Evolutionary conservation across 1,140 invertebrate species (phyloP).

Genomic region (Drosophila repletoides): DNA sequence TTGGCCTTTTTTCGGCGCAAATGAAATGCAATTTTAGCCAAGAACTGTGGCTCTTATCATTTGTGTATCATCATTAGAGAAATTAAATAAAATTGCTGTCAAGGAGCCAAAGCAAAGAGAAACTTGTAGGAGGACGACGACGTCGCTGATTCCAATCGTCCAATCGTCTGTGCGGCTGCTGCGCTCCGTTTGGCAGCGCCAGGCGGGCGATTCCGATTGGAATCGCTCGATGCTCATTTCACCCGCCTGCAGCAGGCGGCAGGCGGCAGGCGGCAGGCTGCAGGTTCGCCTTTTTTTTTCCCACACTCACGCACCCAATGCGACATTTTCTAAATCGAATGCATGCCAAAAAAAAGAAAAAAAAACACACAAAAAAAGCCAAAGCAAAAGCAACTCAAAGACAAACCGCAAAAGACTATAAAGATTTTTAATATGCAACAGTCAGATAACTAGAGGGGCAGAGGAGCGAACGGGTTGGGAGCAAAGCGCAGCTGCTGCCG

Average conservation of each 20-base stretch:
- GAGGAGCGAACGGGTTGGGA: background rate
- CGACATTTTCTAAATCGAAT: constrained; percentile 59
- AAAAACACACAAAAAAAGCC: constrained; percentile 20
- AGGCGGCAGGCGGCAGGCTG: constrained; percentile 6
- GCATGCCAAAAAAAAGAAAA: constrained; percentile 58
- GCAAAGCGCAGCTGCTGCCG: constrained; percentile 75
- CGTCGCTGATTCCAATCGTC: constrained; percentile 70
- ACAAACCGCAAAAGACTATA: constrained; percentile 79
- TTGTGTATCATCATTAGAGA: constrained; percentile 53
- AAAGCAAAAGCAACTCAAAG: constrained; percentile 62
- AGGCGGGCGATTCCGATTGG: constrained; percentile 55
- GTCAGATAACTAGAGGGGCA: constrained; percentile 47
- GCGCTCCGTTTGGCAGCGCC: constrained; percentile 75
- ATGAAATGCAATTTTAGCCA: constrained; percentile 69
- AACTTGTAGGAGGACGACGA: constrained; percentile 63
- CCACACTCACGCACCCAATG: constrained; percentile 71
- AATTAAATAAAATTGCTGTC: constrained; percentile 77
- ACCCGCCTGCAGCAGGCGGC: constrained; percentile 34
- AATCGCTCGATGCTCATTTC: constrained; percentile 58
- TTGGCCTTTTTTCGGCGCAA: constrained; percentile 52
- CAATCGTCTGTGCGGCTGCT: constrained; percentile 71
- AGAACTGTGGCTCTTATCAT: constrained; percentile 58
- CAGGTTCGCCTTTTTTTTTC: too few species aligned
- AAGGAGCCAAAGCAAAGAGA: constrained; percentile 52
- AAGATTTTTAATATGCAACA: constrained; percentile 76